Conservation (phyloP, 2,888 invertebrate genomes). For the Epsilonema sp. region DNA sequence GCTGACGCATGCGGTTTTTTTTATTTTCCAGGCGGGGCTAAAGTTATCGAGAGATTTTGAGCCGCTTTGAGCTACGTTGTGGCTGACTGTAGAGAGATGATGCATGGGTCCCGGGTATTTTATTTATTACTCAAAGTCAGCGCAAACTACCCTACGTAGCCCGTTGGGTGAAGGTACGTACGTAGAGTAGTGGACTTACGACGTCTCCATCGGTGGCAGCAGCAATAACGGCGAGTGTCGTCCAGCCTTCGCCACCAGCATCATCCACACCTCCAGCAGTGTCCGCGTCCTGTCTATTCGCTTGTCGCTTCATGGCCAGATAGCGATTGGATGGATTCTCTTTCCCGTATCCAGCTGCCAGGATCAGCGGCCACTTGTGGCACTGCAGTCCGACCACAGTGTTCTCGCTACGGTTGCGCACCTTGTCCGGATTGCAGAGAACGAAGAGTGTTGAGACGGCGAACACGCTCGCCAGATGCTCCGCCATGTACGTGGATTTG, state of each 20-base stretch:
- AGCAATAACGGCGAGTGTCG: neutral
- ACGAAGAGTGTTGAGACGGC: constrained; percentile 34
- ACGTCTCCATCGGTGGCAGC: neutral
- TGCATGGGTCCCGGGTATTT: too few relatives aligned
- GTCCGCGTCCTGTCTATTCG: constrained; percentile 15
- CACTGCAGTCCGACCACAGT: constrained; percentile 23
- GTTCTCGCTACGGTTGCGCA: constrained; percentile 18
- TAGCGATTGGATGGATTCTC: constrained; percentile 28
- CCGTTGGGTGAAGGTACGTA: too few relatives aligned
- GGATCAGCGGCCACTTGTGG: constrained; percentile 29
- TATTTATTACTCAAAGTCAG: too few relatives aligned
- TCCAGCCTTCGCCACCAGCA: constrained; percentile 6
- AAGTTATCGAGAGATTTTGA: too few relatives aligned
- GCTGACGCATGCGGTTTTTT: too few relatives aligned
- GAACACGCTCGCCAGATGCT: constrained; percentile 35
- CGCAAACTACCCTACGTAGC: too few relatives aligned
- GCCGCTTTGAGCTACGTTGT: too few relatives aligned
- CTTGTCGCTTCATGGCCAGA: constrained; percentile 12
- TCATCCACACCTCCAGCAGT: constrained; percentile 12
- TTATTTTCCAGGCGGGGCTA: too few relatives aligned
- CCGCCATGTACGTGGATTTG: too few relatives aligned
- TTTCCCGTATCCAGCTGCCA: constrained; percentile 34
- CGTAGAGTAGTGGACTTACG: too few relatives aligned
- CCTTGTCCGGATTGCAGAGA: constrained; percentile 31
- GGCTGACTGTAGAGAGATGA: too few relatives aligned